A percentile compares a stretch with the other conserved stretches of the same genome.
Evolutionary conservation across 2,797 vertebrate genomes (phyloP).

Genomic region (Argyrosomus regius): DNA sequence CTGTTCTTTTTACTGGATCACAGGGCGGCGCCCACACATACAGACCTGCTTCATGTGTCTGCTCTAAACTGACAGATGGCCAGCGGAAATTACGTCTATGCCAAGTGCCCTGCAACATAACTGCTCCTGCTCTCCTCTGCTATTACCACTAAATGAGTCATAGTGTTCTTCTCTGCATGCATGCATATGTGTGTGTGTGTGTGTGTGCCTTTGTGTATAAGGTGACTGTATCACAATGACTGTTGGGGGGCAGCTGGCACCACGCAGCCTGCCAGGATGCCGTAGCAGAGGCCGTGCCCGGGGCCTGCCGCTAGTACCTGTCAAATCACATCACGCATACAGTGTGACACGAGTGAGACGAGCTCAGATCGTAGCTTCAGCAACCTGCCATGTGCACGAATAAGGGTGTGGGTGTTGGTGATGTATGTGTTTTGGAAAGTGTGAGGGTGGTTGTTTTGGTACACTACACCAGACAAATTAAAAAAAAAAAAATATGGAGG

Average conservation of each 20-base stretch:
- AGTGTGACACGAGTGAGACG: conserved; percentile 40
- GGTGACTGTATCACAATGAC: conserved; percentile 47
- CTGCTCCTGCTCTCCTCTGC: conserved; percentile 42
- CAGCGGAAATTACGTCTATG: conserved; percentile 53
- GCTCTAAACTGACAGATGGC: conserved; percentile 64
- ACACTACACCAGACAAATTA: conserved; percentile 26
- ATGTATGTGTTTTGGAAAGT: conserved; percentile 61
- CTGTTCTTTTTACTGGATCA: conserved; percentile 38
- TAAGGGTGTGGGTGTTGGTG: conserved; percentile 56
- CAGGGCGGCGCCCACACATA: conserved; percentile 29
- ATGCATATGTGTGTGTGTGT: background rate
- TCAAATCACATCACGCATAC: conserved; percentile 56
- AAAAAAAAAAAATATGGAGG: conserved; percentile 32
- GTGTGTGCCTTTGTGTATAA: conserved; percentile 34
- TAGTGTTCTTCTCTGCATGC: conserved; percentile 16
- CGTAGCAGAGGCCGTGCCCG: conserved; percentile 41
- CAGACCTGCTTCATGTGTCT: conserved; percentile 45
- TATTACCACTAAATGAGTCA: conserved; percentile 59
- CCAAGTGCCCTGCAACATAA: conserved; percentile 44
- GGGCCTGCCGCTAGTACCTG: conserved; percentile 61
- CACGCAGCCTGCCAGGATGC: conserved; percentile 43
- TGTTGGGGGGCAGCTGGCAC: conserved; percentile 65
- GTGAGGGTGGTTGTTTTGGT: conserved; percentile 57
- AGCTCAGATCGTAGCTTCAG: conserved; percentile 50
- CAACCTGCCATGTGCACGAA: conserved; percentile 42